phyloP scores from a whole-genome alignment of 2,113 vertebrate species.

The Callocephalon fimbriatum region DNA sequence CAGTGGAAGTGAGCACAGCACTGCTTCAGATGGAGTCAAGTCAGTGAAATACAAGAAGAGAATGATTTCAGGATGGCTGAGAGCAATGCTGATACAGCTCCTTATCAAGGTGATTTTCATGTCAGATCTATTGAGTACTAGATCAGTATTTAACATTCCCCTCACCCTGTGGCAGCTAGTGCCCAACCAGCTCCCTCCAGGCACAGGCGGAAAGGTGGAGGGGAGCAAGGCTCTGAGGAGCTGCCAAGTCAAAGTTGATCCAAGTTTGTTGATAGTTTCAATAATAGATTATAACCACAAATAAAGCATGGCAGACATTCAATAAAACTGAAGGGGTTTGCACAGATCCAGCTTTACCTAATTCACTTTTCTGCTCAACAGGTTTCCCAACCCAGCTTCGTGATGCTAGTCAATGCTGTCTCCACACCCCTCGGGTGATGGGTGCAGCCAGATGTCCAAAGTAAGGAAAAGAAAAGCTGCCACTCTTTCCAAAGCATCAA shows the following conservation, averaged over 20 bases:
- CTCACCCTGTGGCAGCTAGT: not conserved
- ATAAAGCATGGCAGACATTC: not conserved
- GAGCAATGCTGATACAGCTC: not conserved
- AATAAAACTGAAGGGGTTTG: not conserved
- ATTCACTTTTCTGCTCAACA: not conserved
- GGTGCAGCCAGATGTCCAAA: no score
- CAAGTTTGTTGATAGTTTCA: not conserved
- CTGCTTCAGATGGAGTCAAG: not conserved
- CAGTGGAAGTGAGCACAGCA: not conserved
- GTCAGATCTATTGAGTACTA: not conserved
- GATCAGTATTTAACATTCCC: not conserved
- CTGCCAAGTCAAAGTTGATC: not conserved
- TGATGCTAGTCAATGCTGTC: fast-evolving
- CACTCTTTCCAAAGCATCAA: not conserved
- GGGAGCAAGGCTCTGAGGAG: not conserved
- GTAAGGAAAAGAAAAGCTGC: not conserved
- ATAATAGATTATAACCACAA: not conserved
- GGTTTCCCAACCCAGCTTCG: not conserved
- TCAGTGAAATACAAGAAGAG: fast-evolving
- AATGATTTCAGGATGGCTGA: not conserved
- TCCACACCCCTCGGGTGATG: no score
- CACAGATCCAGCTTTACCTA: not conserved
- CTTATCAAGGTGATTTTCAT: not conserved
- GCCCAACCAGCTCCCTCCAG: not conserved
- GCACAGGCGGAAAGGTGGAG: fast-evolving